phyloP scores from a whole-genome alignment of 2,888 invertebrate species.

The Bimastos eiseni region DNA sequence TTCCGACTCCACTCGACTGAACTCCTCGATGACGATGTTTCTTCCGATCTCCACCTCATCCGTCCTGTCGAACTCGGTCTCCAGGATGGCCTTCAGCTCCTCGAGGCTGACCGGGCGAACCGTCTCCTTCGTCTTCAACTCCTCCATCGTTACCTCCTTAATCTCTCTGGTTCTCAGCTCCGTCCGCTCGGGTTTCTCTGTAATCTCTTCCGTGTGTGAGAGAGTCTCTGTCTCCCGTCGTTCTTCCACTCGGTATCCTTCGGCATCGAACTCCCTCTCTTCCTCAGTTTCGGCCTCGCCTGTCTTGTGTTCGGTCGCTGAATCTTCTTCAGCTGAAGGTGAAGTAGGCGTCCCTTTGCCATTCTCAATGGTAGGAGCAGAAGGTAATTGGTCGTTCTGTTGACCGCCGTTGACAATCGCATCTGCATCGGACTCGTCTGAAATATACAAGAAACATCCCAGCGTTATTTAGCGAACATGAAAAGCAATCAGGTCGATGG shows the following conservation, averaged over 20 bases:
- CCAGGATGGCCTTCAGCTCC: constrained; percentile 7
- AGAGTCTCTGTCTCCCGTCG: neutral
- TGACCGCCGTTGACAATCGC: neutral
- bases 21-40: constrained; percentile 16
- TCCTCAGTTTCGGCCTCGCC: neutral
- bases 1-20: constrained; percentile 20
- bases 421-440: neutral
- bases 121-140: constrained; percentile 28
- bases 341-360: neutral
- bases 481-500: too few species aligned
- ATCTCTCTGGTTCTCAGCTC: constrained; percentile 4
- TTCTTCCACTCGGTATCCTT: neutral
- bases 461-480: too few species aligned
- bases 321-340: neutral
- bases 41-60: neutral
- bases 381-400: neutral
- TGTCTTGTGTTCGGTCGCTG: neutral
- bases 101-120: neutral
- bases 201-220: constrained; percentile 16
- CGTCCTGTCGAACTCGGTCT: neutral
- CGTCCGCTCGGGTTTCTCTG: constrained; percentile 26
- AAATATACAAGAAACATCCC: neutral
- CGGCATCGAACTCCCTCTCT: neutral
- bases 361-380: neutral
- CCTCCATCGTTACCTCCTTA: constrained; percentile 23